These are phyloP conservation scores for Monochamus saltuarius DNA, from an alignment of 1,140 invertebrate genomes.

Conservation along the genomic window DNA sequence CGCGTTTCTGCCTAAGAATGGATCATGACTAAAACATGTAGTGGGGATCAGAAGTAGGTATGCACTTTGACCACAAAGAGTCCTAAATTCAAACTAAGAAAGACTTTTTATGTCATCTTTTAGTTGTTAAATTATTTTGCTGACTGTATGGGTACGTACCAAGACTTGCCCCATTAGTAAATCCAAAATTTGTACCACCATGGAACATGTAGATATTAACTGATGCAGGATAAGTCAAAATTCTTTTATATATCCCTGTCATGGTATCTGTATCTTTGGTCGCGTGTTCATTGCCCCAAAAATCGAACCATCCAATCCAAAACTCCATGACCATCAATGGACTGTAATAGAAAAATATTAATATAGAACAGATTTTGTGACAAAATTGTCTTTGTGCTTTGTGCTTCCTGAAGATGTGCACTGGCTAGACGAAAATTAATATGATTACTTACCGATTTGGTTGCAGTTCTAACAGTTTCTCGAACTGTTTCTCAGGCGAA, in stretches of 20 bases:
- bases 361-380: no score
- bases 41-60: no score
- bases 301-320: constrained; percentile 43
- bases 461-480: constrained; percentile 6
- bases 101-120: no score
- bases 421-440: no score
- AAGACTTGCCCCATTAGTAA: constrained; percentile 60
- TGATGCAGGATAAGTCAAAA: constrained; percentile 53
- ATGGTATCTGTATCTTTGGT: background rate
- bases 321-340: constrained; percentile 37
- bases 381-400: no score
- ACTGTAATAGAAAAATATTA: background rate
- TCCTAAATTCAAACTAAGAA: no score
- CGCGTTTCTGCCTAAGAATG: no score
- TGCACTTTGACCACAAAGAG: no score
- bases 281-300: constrained; percentile 18
- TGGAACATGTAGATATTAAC: constrained; percentile 74
- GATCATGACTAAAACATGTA: no score
- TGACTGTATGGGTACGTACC: no score
- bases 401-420: no score
- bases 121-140: no score
- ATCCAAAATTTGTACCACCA: constrained; percentile 72
- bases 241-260: constrained; percentile 29
- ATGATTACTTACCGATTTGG: constrained; percentile 5
- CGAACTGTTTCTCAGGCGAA: background rate